These are phyloP conservation scores for Ctena decussata DNA, from an alignment of 2,888 invertebrate genomes.

Conservation along the genomic window DNA sequence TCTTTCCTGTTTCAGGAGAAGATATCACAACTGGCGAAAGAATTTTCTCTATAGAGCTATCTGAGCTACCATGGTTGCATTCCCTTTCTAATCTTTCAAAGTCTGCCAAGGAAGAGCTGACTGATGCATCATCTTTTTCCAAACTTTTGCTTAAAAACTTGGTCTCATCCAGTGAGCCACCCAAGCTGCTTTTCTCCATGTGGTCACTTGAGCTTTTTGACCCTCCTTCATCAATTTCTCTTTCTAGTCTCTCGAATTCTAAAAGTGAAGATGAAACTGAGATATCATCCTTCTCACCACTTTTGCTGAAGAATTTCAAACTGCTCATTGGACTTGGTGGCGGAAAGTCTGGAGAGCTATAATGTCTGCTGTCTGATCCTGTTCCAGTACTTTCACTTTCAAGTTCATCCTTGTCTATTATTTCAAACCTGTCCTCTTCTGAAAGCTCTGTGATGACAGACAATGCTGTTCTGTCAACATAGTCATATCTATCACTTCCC, in stretches of 20 bases:
- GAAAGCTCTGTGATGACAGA: constrained; percentile 83
- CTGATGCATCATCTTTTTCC: constrained; percentile 97
- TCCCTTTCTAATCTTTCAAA: constrained; percentile 97
- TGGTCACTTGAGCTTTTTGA: constrained; percentile 79
- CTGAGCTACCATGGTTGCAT: constrained; percentile 87
- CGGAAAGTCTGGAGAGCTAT: constrained; percentile 93
- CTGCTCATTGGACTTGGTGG: constrained; percentile 90
- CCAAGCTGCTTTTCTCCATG: constrained; percentile 86
- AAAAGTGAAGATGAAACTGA: constrained; percentile 95
- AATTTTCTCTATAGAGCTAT: constrained; percentile 91
- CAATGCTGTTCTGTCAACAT: constrained; percentile 80
- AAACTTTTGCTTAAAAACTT: constrained; percentile 86
- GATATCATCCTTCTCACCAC: constrained; percentile 96
- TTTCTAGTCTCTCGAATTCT: constrained; percentile 97
- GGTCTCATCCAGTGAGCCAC: constrained; percentile 80
- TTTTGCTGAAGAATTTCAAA: constrained; percentile 93
- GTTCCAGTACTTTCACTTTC: constrained; percentile 89
- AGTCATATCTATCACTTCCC: constrained; percentile 84
- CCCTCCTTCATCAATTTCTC: constrained; percentile 89
- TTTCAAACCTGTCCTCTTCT: constrained; percentile 87
- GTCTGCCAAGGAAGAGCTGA: constrained; percentile 95
- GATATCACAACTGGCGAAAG: constrained; percentile 76
- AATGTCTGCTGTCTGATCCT: constrained; percentile 77
- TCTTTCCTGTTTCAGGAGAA: constrained; percentile 55
- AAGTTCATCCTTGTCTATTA: constrained; percentile 89